Conservation (phyloP, 2,888 invertebrate genomes). For the Apantesis nais region DNA sequence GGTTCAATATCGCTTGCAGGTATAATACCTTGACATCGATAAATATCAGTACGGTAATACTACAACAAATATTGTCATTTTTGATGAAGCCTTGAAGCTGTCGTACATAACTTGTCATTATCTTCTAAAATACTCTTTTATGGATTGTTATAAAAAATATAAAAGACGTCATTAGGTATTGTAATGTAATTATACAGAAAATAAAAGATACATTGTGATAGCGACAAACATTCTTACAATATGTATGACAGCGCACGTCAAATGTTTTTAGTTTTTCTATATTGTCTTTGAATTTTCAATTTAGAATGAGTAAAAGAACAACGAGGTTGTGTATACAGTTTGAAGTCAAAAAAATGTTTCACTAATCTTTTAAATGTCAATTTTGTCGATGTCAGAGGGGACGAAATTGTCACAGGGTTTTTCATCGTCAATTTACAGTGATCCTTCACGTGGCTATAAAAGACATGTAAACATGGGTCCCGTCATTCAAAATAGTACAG, state of each 20-base stretch:
- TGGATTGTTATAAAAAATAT: constrained; percentile 32
- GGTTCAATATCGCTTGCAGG: constrained; percentile 42
- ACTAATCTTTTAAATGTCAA: constrained; percentile 2
- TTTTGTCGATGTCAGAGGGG: neutral
- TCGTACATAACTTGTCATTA: constrained; percentile 49
- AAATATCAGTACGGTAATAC: constrained; percentile 56
- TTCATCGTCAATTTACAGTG: constrained; percentile 20
- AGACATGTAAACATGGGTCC: constrained; percentile 55
- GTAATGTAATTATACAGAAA: constrained; percentile 32
- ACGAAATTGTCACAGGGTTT: constrained; percentile 12
- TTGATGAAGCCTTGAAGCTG: constrained; percentile 60
- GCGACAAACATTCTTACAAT: constrained; percentile 25
- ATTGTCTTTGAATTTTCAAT: constrained; percentile 17
- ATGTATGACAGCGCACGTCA: constrained; percentile 26
- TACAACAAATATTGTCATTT: constrained; percentile 62
- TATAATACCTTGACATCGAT: constrained; percentile 66
- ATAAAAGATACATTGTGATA: constrained; percentile 34
- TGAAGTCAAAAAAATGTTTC: neutral
- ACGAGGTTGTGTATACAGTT: neutral
- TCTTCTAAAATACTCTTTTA: constrained; percentile 27
- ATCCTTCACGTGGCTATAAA: constrained; percentile 37
- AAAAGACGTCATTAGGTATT: constrained; percentile 35
- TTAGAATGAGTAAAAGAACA: neutral
- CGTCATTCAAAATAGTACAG: constrained; percentile 56
- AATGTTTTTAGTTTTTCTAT: constrained; percentile 17